Percentiles rank a stretch among this genome's conserved stretches.
Evolutionary conservation across 2,888 invertebrate species (phyloP).

Genomic region (Philhelius pedissequus): DNA sequence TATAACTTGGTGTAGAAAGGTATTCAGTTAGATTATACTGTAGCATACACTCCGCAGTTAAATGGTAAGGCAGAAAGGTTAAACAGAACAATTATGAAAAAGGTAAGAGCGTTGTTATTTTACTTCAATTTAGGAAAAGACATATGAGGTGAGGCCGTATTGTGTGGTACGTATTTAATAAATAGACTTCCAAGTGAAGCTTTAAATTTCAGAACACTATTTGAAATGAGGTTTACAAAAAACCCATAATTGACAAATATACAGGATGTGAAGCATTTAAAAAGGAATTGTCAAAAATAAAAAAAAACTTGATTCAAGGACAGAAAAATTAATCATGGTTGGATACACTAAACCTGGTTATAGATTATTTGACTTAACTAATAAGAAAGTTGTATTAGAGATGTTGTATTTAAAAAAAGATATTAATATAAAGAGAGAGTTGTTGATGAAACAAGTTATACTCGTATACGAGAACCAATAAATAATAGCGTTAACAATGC

Average conservation of each 20-base stretch:
- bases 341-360: background rate
- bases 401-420: background rate
- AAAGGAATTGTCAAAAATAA: background rate
- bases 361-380: background rate
- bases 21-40: background rate
- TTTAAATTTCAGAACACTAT: background rate
- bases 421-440: background rate
- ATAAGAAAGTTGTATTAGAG: background rate
- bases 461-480: background rate
- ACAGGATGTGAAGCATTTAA: background rate
- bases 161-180: background rate
- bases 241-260: background rate
- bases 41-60: background rate
- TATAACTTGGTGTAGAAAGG: background rate
- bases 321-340: background rate
- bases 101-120: background rate
- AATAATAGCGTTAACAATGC: background rate
- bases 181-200: background rate
- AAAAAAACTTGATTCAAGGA: background rate
- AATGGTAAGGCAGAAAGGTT: background rate
- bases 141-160: background rate
- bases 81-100: background rate
- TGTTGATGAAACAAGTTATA: background rate
- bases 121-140: background rate
- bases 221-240: background rate